Percentiles rank a stretch among this genome's conserved stretches.
Conservation (phyloP, 1,140 invertebrate species). For the Telenomus remus region DNA sequence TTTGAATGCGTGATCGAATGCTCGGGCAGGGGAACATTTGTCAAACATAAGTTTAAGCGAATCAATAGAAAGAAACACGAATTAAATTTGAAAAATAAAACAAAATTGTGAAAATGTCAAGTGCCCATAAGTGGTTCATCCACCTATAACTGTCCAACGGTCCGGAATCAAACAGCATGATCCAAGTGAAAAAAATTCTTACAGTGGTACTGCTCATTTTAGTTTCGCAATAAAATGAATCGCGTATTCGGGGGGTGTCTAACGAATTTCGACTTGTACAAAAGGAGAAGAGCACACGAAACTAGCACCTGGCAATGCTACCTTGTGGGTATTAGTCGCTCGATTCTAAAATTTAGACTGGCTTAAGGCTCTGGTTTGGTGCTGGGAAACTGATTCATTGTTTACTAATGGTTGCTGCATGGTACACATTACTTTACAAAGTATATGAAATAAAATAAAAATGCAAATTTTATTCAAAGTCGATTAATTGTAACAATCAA, state of each 20-base stretch:
- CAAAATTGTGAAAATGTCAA: background rate
- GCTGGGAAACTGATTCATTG: slow-evolving; percentile 69
- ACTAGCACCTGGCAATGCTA: slow-evolving; percentile 73
- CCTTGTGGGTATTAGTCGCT: slow-evolving; percentile 72
- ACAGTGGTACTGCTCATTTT: no score
- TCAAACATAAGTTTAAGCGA: slow-evolving; percentile 37
- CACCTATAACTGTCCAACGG: background rate
- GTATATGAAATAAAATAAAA: slow-evolving; percentile 5
- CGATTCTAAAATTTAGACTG: slow-evolving; percentile 64
- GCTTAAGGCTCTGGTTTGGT: slow-evolving; percentile 74
- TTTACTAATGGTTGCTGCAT: slow-evolving; percentile 75
- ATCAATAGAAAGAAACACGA: background rate
- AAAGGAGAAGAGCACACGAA: slow-evolving; percentile 61
- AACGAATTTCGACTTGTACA: background rate
- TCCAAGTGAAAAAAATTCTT: no score
- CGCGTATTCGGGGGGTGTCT: background rate
- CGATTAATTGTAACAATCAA: no score
- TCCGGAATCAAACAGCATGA: background rate
- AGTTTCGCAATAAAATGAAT: no score
- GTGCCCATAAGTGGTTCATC: slow-evolving; percentile 25
- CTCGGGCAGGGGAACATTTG: slow-evolving; percentile 7
- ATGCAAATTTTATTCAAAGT: background rate
- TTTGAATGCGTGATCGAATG: slow-evolving; percentile 45
- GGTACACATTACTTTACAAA: slow-evolving; percentile 66
- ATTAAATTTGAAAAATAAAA: background rate